Evolutionary conservation across 2,113 vertebrate genomes (phyloP).

Genomic region (Pseudorhombus dupliciocellatus): DNA sequence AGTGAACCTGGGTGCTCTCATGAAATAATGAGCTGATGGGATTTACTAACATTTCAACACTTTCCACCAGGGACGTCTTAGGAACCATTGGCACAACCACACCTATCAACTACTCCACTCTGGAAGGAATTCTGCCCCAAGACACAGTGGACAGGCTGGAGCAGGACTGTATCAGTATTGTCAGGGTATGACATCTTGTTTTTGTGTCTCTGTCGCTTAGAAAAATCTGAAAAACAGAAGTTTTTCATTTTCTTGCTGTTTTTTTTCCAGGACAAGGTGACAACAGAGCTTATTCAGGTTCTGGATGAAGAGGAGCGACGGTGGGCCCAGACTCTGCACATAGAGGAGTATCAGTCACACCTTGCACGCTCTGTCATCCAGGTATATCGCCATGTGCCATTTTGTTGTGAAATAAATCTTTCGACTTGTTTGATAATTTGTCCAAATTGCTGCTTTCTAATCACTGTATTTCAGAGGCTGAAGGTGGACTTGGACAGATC

Average conservation of each 20-base stretch:
- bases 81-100: slow-evolving; percentile 69
- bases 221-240: neutral
- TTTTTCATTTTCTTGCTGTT: neutral
- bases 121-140: slow-evolving; percentile 77
- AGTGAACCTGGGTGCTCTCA: neutral
- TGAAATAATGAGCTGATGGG: neutral
- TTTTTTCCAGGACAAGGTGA: slow-evolving; percentile 79
- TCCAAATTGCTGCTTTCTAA: neutral
- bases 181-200: slow-evolving; percentile 67
- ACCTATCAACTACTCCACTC: slow-evolving; percentile 68
- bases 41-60: neutral
- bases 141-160: slow-evolving; percentile 79
- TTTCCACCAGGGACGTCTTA: slow-evolving; percentile 76
- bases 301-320: slow-evolving; percentile 82
- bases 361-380: slow-evolving; percentile 82
- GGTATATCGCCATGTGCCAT: slow-evolving; percentile 57
- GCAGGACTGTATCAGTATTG: slow-evolving; percentile 78
- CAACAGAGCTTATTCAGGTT: slow-evolving; percentile 77
- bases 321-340: slow-evolving; percentile 80
- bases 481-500: slow-evolving; percentile 89
- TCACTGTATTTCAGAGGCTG: slow-evolving; percentile 80
- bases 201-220: neutral
- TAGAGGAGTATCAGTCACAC: slow-evolving; percentile 81
- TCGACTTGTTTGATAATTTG: neutral
- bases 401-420: neutral